These are phyloP conservation scores for Eucidaris tribuloides DNA, from an alignment of 35 echinoderm and acorn worm genomes.

Conservation along the genomic window DNA sequence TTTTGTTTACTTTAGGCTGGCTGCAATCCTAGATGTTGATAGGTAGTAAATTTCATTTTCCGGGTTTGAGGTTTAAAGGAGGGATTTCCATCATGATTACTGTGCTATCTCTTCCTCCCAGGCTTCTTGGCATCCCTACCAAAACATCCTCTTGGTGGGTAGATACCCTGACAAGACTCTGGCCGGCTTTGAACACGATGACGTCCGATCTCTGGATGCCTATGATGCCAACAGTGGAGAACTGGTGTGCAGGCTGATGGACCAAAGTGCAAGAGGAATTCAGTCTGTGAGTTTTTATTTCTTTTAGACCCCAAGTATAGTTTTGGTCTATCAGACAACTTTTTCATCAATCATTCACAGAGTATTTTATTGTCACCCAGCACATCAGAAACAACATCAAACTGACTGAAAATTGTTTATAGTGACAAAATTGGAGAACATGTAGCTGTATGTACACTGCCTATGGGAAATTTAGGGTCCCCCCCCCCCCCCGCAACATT, in stretches of 20 bases:
- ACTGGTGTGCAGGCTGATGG: conserved; percentile 65
- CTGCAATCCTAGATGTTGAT: too few relatives aligned
- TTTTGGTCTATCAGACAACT: too few relatives aligned
- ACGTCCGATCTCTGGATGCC: conserved; percentile 46
- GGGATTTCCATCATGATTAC: background rate
- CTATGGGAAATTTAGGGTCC: background rate
- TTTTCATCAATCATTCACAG: too few relatives aligned
- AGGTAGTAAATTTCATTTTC: too few relatives aligned
- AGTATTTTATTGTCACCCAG: background rate
- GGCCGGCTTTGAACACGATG: conserved; percentile 9
- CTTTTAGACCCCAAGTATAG: too few relatives aligned
- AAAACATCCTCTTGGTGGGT: conserved; percentile 63
- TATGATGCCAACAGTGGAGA: conserved; percentile 61
- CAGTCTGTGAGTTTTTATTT: conserved; percentile 51
- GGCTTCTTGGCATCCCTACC: conserved; percentile 68
- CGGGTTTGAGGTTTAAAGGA: too few relatives aligned
- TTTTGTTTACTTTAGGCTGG: too few relatives aligned
- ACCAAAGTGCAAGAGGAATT: conserved; percentile 46
- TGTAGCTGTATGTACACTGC: background rate
- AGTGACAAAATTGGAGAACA: background rate
- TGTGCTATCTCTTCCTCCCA: background rate
- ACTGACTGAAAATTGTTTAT: background rate
- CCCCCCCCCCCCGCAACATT: too few relatives aligned
- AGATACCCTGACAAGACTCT: conserved; percentile 64
- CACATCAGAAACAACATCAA: background rate